Percentiles rank a stretch among this genome's conserved stretches.
Conservation (phyloP, 2,888 invertebrate species). For the Dioctria rufipes region DNA sequence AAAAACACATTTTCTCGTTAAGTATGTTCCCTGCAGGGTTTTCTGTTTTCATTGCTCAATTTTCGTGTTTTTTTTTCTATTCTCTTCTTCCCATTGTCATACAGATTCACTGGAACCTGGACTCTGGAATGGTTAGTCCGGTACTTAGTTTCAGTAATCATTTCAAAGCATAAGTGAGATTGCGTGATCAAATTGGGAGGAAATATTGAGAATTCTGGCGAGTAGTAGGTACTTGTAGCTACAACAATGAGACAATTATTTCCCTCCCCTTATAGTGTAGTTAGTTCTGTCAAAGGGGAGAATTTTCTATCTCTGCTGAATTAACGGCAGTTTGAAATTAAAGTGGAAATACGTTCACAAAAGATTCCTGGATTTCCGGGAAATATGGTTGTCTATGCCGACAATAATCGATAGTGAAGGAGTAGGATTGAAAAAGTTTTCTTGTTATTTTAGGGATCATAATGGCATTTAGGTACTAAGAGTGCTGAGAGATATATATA, state of each 20-base stretch:
- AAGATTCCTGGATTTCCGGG: too few species aligned
- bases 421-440: too few species aligned
- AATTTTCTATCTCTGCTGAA: constrained; percentile 35
- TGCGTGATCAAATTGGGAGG: constrained; percentile 27
- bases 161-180: constrained; percentile 10
- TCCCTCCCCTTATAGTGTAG: not conserved
- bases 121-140: not conserved
- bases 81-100: not conserved
- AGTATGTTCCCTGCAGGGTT: constrained; percentile 13
- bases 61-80: not conserved
- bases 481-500: too few species aligned
- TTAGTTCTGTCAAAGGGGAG: constrained; percentile 26
- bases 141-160: constrained; percentile 1
- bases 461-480: too few species aligned
- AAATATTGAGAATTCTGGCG: constrained; percentile 20
- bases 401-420: too few species aligned
- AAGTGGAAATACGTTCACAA: too few species aligned
- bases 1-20: constrained; percentile 29
- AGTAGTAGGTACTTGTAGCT: not conserved
- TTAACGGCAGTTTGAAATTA: constrained; percentile 35
- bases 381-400: too few species aligned
- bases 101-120: too few species aligned
- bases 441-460: too few species aligned
- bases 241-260: too few species aligned
- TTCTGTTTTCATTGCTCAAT: constrained; percentile 20